These are phyloP conservation scores for Parauchenoglanis punctatus DNA, from an alignment of 2,797 vertebrate species.

Conservation along the genomic window DNA sequence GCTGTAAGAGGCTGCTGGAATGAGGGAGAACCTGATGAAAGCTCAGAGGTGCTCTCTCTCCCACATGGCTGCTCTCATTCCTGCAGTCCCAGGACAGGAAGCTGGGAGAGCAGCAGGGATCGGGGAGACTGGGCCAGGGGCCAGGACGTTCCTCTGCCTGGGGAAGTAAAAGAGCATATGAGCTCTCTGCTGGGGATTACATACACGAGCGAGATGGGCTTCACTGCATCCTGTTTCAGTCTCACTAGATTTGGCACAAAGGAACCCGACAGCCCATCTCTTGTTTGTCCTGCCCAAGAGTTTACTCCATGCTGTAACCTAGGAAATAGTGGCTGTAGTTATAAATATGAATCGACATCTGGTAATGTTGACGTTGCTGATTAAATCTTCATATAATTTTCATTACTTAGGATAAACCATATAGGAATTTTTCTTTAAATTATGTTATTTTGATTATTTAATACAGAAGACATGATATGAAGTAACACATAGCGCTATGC, in stretches of 20 bases:
- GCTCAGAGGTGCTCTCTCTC: conserved; percentile 42
- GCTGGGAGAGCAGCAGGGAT: conserved; percentile 50
- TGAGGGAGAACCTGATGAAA: conserved; percentile 45
- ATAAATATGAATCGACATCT: neutral
- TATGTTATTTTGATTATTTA: neutral
- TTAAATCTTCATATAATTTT: neutral
- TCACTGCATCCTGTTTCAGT: conserved; percentile 44
- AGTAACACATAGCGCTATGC: neutral
- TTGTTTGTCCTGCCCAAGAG: neutral
- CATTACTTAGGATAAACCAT: neutral
- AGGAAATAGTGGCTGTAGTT: neutral
- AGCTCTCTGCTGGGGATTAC: conserved; percentile 53
- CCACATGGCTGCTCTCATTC: conserved; percentile 52
- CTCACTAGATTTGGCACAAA: conserved; percentile 29
- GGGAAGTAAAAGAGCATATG: conserved; percentile 62
- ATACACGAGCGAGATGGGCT: conserved; percentile 43
- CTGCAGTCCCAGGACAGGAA: conserved; percentile 64
- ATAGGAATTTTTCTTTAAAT: neutral
- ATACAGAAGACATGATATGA: neutral
- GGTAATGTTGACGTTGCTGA: neutral
- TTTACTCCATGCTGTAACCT: neutral
- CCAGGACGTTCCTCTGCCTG: conserved; percentile 46
- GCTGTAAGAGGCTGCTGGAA: conserved; percentile 40
- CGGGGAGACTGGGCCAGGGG: conserved; percentile 36
- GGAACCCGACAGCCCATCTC: conserved; percentile 7